Base-by-base conservation (phyloP, 2,113 vertebrate genomes). In the Oreochromis aureus region DNA sequence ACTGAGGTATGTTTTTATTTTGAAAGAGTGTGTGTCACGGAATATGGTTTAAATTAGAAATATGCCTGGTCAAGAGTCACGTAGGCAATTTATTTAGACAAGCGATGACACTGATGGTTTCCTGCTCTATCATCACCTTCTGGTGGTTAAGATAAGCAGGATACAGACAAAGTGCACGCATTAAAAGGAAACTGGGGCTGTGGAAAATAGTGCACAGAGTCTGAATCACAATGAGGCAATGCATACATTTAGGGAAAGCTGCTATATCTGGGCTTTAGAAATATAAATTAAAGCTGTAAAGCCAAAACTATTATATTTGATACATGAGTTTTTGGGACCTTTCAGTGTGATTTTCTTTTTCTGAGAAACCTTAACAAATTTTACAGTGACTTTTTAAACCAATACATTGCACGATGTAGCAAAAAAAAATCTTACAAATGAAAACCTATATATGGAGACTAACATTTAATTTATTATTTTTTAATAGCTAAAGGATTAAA, bases 1-100 rank as follows among this genome's bases (percentile, higher is more conserved):
- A 79, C 6, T 80, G 54, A 59, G 80, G 55, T 89, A 87, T 93
- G 93, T 90, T 92, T 94, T 91, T 88, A 92, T 89, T 94, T 86
- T 86, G 80, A 85, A 87, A 83, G 55, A 83, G 63, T 53, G 54
- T 44, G 32, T 91, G 86, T 94, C 91, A 93, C 80, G 85, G 85
- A 89, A 87, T 87, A 69, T 81, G 86, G 89, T 90, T 92, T 90
- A 66, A 81, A 80, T 82, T 92, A 59, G 73, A 81, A 90, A 80
- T 73, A 59, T 63, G 53, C 66, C 30, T 61, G 82, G 69, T 85
- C 48, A 81, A 80, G 36, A 79, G 88, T 92, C 89, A 93, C 85
- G 84, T 91, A 89, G 30, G 7, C 10, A 13, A 30, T 86, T 85
- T 76, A 54, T 88, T 73, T 82, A 39, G 48, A 76, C 44, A 71